Base-by-base conservation (phyloP, 2,797 vertebrate species). In the Dermochelys coriacea region DNA sequence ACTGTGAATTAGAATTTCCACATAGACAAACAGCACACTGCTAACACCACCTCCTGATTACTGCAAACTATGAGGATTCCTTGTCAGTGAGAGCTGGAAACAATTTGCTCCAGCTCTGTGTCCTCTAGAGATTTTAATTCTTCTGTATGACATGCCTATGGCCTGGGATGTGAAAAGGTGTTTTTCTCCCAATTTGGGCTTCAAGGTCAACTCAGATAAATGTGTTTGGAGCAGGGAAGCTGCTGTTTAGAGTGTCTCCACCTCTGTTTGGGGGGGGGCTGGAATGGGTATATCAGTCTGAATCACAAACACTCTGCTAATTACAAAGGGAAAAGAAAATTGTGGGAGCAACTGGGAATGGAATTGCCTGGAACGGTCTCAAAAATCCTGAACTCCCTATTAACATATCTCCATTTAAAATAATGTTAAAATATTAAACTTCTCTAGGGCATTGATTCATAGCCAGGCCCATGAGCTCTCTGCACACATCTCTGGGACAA, bases 321-420 rank as follows among this genome's bases (percentile, higher is more conserved):
- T 85, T 94, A 12, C 4, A 88, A 94, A 91, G 49, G 41, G 91
- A 95, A 89, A 88, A 95, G 92, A 57, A 93, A 71, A 64, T 64
- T 85, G 57, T 91, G 57, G n/a, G 64, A 52, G 88, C 94, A 90
- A 86, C 91, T 93, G 82, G 88, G 82, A 86, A 84, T 84, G 82
- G 80, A 87, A 95, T 83, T 94, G 82, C 87, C 78, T 89, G 85
- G 82, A 90, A 93, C 85, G 84, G 75, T 71, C 79, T 87, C 92
- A 93, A 94, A 96, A 96, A 94, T 96, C 93, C 95, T 93, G 89
- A 95, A 91, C 90, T 95, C 95, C 82, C 93, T 95, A 92, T 95
- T 95, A 94, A 95, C 93, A 95, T 93, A 84, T 77, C 52, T 83
- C 34, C 95, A 78, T 94, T 96, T 94, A 96, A 92, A 96, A 92